A percentile compares a stretch with the other conserved stretches of the same genome.
phyloP scores from a whole-genome alignment of 2,888 invertebrate species.

The Eledona agricola region DNA sequence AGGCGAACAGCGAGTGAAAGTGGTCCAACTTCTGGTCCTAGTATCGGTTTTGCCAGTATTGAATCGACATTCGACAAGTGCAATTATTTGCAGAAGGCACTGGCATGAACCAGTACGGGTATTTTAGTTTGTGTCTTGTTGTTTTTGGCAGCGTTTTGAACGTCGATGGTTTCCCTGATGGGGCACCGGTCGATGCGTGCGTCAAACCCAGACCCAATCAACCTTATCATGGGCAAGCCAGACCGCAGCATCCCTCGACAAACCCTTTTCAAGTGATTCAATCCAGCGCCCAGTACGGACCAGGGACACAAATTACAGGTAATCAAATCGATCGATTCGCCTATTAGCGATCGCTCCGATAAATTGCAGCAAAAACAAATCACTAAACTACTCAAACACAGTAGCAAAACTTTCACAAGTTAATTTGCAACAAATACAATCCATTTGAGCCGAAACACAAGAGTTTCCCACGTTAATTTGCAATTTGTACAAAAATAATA shows the following conservation, averaged over 20 bases:
- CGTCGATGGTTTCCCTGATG: slow-evolving; percentile 74
- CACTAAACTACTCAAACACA: too few relatives aligned
- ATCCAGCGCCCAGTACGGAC: slow-evolving; percentile 70
- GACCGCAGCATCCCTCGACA: slow-evolving; percentile 70
- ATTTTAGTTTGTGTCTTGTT: too few relatives aligned
- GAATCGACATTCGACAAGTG: slow-evolving; percentile 31
- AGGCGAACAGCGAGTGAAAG: slow-evolving; percentile 37
- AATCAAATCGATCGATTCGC: slow-evolving; percentile 28
- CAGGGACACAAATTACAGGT: slow-evolving; percentile 78
- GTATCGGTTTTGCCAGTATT: slow-evolving; percentile 31
- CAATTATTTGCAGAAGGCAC: slow-evolving; percentile 18
- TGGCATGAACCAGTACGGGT: too few relatives aligned
- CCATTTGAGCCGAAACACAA: too few relatives aligned
- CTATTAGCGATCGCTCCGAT: neutral
- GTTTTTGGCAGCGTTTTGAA: slow-evolving; percentile 15
- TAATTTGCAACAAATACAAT: too few relatives aligned
- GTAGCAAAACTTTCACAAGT: too few relatives aligned
- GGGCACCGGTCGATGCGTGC: slow-evolving; percentile 82
- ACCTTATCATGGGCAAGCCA: slow-evolving; percentile 80
- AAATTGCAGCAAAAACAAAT: slow-evolving; percentile 1
- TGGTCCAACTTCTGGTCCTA: slow-evolving; percentile 38
- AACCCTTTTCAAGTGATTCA: slow-evolving; percentile 76
- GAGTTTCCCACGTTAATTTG: too few relatives aligned
- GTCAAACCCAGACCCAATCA: slow-evolving; percentile 78
- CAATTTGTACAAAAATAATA: neutral